Percentiles rank a stretch among this genome's conserved stretches.
Conservation (phyloP, 1,140 invertebrate species). For the Drosophila busckii region DNA sequence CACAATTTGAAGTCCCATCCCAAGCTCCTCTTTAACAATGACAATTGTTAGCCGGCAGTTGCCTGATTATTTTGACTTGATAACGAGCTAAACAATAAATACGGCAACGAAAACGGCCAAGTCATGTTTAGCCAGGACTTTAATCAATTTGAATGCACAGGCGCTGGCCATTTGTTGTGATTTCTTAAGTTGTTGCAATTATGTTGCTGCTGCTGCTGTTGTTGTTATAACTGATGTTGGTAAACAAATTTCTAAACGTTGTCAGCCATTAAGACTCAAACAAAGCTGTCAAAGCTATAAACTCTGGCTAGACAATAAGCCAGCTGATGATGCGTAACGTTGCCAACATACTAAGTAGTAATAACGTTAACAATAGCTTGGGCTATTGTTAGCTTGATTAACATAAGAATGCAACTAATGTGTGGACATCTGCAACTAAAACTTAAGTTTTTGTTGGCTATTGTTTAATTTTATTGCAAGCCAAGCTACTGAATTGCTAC, state of each 20-base stretch:
- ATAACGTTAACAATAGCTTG: too few species aligned
- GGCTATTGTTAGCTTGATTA: slow-evolving; percentile 51
- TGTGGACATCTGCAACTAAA: too few species aligned
- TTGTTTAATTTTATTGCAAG: too few species aligned
- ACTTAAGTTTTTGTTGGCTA: too few species aligned
- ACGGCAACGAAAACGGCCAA: slow-evolving; percentile 53
- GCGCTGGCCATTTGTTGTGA: slow-evolving; percentile 61
- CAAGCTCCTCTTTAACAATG: slow-evolving; percentile 63
- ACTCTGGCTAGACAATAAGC: slow-evolving; percentile 45
- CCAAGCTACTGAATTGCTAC: too few species aligned
- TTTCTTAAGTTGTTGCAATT: slow-evolving; percentile 74
- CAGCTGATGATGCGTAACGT: slow-evolving; percentile 41
- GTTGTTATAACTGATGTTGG: slow-evolving; percentile 18
- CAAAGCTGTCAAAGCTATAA: too few species aligned
- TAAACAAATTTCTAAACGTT: slow-evolving; percentile 33
- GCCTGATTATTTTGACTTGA: slow-evolving; percentile 78
- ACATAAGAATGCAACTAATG: slow-evolving; percentile 69
- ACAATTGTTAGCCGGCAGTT: slow-evolving; percentile 67
- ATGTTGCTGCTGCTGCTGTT: slow-evolving; percentile 36
- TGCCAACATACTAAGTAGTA: too few species aligned
- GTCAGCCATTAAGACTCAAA: too few species aligned
- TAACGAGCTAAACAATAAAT: slow-evolving; percentile 78
- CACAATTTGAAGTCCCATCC: slow-evolving; percentile 46
- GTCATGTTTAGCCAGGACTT: slow-evolving; percentile 69
- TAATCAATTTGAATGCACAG: slow-evolving; percentile 75